Conservation (phyloP, 2,113 vertebrate genomes). For the Oceanites oceanicus region DNA sequence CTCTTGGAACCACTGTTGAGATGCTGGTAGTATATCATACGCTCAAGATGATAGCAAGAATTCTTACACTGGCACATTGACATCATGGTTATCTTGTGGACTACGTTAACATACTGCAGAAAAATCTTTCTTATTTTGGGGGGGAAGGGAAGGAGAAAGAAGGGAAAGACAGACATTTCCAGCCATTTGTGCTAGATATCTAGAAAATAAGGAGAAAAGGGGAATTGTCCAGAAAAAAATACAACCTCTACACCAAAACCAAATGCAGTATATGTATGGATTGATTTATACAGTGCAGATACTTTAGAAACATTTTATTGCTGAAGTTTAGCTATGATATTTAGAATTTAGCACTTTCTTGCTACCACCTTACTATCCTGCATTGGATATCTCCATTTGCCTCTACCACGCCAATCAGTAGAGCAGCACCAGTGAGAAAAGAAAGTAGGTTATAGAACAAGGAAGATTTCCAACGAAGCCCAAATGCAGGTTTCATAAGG, state of each 20-base stretch:
- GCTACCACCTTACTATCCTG: background rate
- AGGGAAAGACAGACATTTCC: background rate
- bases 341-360: background rate
- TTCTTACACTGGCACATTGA: background rate
- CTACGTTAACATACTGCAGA: background rate
- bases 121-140: background rate
- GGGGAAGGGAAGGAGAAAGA: background rate
- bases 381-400: background rate
- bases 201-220: background rate
- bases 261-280: background rate
- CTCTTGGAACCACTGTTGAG: background rate
- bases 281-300: background rate
- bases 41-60: background rate
- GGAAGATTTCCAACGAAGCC: background rate
- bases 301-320: background rate
- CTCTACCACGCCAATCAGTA: background rate
- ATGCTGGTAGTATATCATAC: background rate
- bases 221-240: background rate
- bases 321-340: background rate
- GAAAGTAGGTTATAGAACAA: background rate
- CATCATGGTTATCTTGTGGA: background rate
- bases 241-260: background rate
- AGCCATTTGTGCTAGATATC: background rate
- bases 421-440: background rate
- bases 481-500: background rate